Evolutionary conservation across 2,113 vertebrate genomes (phyloP), one percentile per base, ranked within the genome.

Genomic region (Tenebrosternarchus preto): DNA sequence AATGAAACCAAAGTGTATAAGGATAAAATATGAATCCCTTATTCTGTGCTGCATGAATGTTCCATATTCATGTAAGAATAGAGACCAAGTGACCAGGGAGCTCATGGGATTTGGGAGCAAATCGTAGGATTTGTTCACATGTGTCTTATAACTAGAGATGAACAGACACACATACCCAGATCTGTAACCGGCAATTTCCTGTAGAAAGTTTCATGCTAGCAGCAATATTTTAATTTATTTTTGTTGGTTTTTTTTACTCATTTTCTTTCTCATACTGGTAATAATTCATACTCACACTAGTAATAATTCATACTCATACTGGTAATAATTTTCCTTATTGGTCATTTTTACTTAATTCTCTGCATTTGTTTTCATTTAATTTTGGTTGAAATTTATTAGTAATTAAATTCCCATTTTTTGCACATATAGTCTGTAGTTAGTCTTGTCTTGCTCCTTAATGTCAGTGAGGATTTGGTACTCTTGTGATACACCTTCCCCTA

Each of bases 121-220:
- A n/a, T n/a, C n/a, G n/a, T n/a, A n/a, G n/a, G 43, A 68, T 33
- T 29, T 63, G 53, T 27, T 66, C 63, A 66, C 29, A 33, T 66
- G 17, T 66, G 63, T 5, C 63, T 68, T 39, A 68, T 39, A 68
- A 68, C 20, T 12, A 36, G 33, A 67, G 19, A 9, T 9, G n/a
- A n/a, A 5, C 6, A 15, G 31, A 68, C 3, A 3, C 36, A n/a
- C 19, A 5, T 20, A 36, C n/a, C 7, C 31, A 19, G 31, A 39
- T 68, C 31, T 39, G 8, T 22, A 39, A 68, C 19, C 39, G 64
- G 20, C 64, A 39, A 50, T 39, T 68, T 68, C 33, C 7, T 39
- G 12, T 39, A 33, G 64, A 33, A n/a, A n/a, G 31, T 22, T 68
- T 36, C 33, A 39, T 39, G 3, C 64, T 39, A 68, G 5, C n/a